phyloP scores from a whole-genome alignment of 1,140 invertebrate species.

The Battus philenor region DNA sequence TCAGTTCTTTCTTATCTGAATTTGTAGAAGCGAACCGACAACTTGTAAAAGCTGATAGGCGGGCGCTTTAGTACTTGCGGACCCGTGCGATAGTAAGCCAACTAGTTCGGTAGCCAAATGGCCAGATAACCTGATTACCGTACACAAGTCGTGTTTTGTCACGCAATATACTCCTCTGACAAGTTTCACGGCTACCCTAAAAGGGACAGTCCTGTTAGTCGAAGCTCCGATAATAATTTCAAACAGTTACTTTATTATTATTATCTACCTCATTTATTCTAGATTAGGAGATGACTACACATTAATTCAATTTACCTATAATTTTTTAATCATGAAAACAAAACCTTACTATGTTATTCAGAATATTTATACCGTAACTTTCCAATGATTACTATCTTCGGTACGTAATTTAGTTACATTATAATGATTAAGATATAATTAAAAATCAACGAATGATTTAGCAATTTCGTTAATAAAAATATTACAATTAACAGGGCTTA shows the following conservation, averaged over 20 bases:
- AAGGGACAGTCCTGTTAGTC: slow-evolving; percentile 13
- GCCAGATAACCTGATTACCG: slow-evolving; percentile 39
- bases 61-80: slow-evolving; percentile 29
- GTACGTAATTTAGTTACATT: too few species aligned
- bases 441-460: too few species aligned
- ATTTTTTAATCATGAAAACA: too few species aligned
- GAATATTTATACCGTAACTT: too few species aligned
- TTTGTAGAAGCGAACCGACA: slow-evolving; percentile 31
- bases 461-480: too few species aligned
- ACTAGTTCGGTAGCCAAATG: slow-evolving; percentile 27
- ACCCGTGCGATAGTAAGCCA: slow-evolving; percentile 27
- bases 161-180: slow-evolving; percentile 34
- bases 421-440: too few species aligned
- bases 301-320: too few species aligned
- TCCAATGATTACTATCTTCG: too few species aligned
- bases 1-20: slow-evolving; percentile 41
- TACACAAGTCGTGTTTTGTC: slow-evolving; percentile 38
- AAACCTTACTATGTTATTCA: too few species aligned
- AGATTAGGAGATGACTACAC: too few species aligned
- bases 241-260: slow-evolving; percentile 3
- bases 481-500: too few species aligned
- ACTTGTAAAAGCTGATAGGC: slow-evolving; percentile 39
- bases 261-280: too few species aligned
- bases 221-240: slow-evolving; percentile 6
- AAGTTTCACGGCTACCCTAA: slow-evolving; percentile 11